Conservation (phyloP, 2,797 vertebrate genomes). For the Acropternis orthonyx region DNA sequence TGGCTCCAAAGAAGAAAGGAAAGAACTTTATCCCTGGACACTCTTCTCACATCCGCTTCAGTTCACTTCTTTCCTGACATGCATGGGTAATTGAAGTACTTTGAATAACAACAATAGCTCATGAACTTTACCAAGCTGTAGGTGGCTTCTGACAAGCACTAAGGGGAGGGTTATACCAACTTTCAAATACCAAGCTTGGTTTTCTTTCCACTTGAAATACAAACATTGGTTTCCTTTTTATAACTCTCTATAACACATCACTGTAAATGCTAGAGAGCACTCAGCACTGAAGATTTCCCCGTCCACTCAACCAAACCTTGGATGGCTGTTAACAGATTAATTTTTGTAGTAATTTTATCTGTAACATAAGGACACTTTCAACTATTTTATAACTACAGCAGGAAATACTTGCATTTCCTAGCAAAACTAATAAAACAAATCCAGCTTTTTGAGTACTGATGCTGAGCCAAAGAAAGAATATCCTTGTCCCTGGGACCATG, state of each 20-base stretch:
- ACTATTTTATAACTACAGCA: neutral
- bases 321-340: neutral
- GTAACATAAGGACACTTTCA: neutral
- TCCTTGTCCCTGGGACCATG: neutral
- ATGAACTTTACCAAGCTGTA: accelerated
- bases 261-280: neutral
- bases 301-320: neutral
- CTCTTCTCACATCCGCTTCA: neutral
- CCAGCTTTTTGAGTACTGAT: neutral
- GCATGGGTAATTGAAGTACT: neutral
- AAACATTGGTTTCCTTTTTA: neutral
- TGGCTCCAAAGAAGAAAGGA: neutral
- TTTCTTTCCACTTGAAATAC: neutral
- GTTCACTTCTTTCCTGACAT: neutral
- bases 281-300: neutral
- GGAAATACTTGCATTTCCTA: neutral
- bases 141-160: neutral
- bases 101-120: neutral
- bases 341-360: neutral
- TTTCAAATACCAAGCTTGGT: neutral
- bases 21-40: neutral
- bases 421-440: neutral
- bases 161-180: neutral
- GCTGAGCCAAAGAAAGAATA: neutral
- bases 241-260: neutral